Conservation (phyloP, 2,888 invertebrate genomes). For the Stenotaenia linearis region DNA sequence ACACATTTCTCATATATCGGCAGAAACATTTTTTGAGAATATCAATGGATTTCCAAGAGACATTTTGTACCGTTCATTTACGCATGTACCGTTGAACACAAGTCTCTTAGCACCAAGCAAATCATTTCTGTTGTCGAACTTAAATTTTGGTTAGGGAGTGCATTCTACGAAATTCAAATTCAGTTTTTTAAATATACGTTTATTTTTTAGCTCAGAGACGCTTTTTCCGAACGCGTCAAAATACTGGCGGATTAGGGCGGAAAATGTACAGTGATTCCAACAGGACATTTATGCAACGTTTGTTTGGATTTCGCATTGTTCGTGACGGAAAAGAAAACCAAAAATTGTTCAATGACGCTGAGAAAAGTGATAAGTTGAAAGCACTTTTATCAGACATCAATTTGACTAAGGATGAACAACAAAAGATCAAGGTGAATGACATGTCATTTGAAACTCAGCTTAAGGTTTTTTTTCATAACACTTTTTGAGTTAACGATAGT, state of each 20-base stretch:
- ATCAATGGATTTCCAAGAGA: slow-evolving; percentile 47
- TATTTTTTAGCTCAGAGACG: neutral
- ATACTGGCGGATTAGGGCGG: neutral
- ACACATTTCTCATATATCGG: slow-evolving; percentile 45
- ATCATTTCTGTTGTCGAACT: neutral
- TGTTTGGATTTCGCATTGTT: slow-evolving; percentile 31
- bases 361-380: slow-evolving; percentile 39
- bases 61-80: neutral
- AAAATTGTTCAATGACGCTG: slow-evolving; percentile 36
- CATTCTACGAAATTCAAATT: neutral
- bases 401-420: slow-evolving; percentile 56
- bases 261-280: neutral
- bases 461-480: neutral
- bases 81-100: neutral
- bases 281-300: slow-evolving; percentile 21
- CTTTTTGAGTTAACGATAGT: neutral
- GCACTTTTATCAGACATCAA: slow-evolving; percentile 40
- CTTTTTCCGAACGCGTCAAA: slow-evolving; percentile 37
- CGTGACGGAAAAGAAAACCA: slow-evolving; percentile 35
- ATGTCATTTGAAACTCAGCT: neutral
- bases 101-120: neutral
- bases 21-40: slow-evolving; percentile 50
- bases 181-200: neutral
- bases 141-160: neutral
- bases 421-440: slow-evolving; percentile 62